Conservation (phyloP, 2,113 vertebrate species). For the Anguilla japonica region DNA sequence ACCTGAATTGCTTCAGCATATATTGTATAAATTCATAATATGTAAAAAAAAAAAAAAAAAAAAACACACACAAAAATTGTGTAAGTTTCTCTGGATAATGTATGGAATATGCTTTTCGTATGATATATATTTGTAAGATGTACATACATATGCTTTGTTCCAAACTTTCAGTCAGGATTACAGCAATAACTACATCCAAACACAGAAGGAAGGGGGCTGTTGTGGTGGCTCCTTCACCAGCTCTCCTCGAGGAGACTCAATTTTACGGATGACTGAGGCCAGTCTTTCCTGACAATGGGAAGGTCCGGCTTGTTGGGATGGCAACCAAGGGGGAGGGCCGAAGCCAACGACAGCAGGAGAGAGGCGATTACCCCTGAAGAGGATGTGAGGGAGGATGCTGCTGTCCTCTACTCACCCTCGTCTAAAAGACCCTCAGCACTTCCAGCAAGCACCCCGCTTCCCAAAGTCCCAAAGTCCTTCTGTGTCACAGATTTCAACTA, state of each 20-base stretch:
- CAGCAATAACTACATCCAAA: slow-evolving; percentile 9
- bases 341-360: slow-evolving; percentile 25
- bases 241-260: slow-evolving; percentile 61
- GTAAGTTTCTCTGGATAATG: too few species aligned
- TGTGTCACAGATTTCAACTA: neutral
- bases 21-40: too few species aligned
- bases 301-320: slow-evolving; percentile 74
- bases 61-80: too few species aligned
- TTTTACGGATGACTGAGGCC: slow-evolving; percentile 65
- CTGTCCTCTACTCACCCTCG: neutral
- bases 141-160: too few species aligned
- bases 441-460: neutral
- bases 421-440: neutral
- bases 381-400: slow-evolving; percentile 4
- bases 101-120: too few species aligned
- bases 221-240: slow-evolving; percentile 32
- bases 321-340: slow-evolving; percentile 45
- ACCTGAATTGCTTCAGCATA: too few species aligned
- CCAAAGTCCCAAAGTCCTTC: neutral
- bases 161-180: too few species aligned
- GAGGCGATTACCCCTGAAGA: slow-evolving; percentile 14
- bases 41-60: too few species aligned
- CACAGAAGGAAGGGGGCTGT: neutral
- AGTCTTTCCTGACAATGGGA: slow-evolving; percentile 69
- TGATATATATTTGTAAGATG: too few species aligned